phyloP scores from a whole-genome alignment of 2,888 invertebrate species.

The Deroplatys truncata region DNA sequence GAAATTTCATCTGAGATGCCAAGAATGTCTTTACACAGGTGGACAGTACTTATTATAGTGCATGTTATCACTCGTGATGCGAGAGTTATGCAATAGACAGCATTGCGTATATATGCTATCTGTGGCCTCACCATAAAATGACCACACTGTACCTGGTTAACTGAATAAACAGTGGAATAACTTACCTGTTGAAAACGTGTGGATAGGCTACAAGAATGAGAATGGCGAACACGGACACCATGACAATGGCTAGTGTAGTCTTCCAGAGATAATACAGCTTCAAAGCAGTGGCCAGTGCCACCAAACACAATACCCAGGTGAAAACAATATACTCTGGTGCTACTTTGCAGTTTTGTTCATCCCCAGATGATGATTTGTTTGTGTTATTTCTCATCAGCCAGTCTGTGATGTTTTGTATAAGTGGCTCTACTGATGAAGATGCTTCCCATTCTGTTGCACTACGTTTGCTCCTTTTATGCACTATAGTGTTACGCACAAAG shows the following conservation, averaged over 20 bases:
- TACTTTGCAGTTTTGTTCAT: constrained; percentile 38
- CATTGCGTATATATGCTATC: no score
- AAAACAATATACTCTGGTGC: constrained; percentile 84
- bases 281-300: constrained; percentile 86
- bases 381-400: background rate
- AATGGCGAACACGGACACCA: constrained; percentile 69
- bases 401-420: background rate
- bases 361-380: background rate
- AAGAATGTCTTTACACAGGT: no score
- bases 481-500: background rate
- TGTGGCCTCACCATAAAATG: no score
- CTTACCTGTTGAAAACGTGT: constrained; percentile 45
- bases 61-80: no score
- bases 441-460: background rate
- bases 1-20: no score
- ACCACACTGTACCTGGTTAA: no score
- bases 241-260: constrained; percentile 68
- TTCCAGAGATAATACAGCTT: constrained; percentile 86
- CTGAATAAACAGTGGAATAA: background rate
- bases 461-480: background rate
- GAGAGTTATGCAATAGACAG: no score
- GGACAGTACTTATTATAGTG: no score
- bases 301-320: constrained; percentile 88
- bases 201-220: constrained; percentile 62
- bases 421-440: background rate